Base-by-base conservation (phyloP, 1,140 invertebrate species). In the Tigriopus japonicus region DNA sequence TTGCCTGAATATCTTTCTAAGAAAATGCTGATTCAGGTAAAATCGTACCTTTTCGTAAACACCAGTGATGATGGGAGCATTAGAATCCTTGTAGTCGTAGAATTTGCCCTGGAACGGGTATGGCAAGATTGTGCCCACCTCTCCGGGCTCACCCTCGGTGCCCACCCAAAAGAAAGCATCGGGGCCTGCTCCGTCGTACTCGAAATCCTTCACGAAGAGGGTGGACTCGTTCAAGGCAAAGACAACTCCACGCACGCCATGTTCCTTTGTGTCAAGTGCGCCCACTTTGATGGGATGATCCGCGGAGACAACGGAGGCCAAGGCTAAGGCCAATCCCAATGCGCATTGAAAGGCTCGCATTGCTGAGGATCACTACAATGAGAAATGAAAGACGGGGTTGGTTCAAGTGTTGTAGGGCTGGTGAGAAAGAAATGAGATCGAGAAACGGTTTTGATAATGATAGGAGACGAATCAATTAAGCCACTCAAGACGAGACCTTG, bases 161-260 rank as follows among this genome's bases (percentile, higher is more conserved):
- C 88, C 88, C 7, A 90, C 86, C 85, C 85, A 90, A 70, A 93
- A 93, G 69, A 87, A 91, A 5, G 87, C 86, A 68, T 90, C 87
- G 1, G 86, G 83, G 1, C 85, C 86, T 10, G 81, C 83, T 10
- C 88, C 88, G 66, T 92, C 86, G 66, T 91, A 93, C 21, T 53
- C 19, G 15, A 61, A 60, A 41, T 42, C 40, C 17, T 58, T 41
- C 14, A 58, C 41, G 40, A 58, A 14, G 13, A 58, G 21, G 7
- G 55, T 58, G 12, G 24, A 41, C 15, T 23, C 17, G 41, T 58
- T 42, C 2, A 41, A 3, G 55, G 42, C 23, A 6, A 40, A 58
- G 14, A 58, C 17, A 6, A 5, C 40, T 1, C 55, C 55, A 5
- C 17, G 5, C 15, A 58, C 41, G 28, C 55, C 55, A 23, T 58